Evolutionary conservation across 2,888 invertebrate genomes (phyloP), one percentile per base, ranked within the genome.

Genomic region (Brachypterus glaber): DNA sequence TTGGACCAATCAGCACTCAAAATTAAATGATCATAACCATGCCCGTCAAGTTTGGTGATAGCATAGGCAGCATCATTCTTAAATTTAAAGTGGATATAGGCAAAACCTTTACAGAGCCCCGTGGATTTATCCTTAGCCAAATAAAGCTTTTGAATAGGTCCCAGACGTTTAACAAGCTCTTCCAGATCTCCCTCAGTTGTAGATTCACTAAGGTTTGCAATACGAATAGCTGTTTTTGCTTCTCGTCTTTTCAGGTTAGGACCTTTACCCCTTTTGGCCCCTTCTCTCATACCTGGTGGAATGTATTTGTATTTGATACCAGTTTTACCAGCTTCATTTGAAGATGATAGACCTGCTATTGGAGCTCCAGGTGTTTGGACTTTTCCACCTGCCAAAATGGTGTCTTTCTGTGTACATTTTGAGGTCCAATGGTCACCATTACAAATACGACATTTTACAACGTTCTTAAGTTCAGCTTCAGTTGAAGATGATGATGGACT

Each of bases 1-100:
- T 92, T 93, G 1, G 95, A 93, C 95, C 95, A 96, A 69, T 96
- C 95, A n/a, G 95, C 97, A 65, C 82, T 91, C 37, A 97, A 72
- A 63, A 97, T 97, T 52, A 97, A 77, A 70, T 97, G 93, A 68
- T 96, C 95, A 61, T 93, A 96, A 43, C 93, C 93, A 60, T 87
- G 85, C 1, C 93, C 93, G 58, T 93, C 83, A 11, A 95, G 74
- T 37, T 76, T 76, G 43, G 78, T 73, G 57, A 97, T 93, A 39
- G 97, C 97, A 54, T 84, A 79, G 3, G 87, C 86, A 30, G 95
- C 95, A 66, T 91, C 90, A 53, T 83, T 82, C 52, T 84, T 76
- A 52, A 80, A 80, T 63, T 88, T 88, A 69, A 91, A 97, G 58
- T 95, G 96, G 40, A 97, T 89, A 63, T 96, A 97, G n/a, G 96